A percentile compares a stretch with the other conserved stretches of the same genome.
Conservation (phyloP, 1,140 invertebrate genomes). For the Kradibia gibbosae region DNA sequence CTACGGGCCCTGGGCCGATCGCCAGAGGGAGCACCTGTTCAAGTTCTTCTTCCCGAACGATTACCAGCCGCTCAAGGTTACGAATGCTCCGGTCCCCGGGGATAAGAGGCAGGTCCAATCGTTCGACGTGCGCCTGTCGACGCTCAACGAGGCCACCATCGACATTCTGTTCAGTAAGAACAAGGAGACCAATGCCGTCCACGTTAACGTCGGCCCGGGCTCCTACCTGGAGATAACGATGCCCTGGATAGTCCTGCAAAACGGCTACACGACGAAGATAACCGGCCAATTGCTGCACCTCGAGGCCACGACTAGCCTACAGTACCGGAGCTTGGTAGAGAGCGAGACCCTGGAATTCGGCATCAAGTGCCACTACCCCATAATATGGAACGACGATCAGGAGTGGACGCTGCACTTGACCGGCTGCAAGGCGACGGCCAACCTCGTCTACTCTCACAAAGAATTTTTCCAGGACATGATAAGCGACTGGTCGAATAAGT, state of each 20-base stretch:
- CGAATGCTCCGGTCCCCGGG: slow-evolving; percentile 85
- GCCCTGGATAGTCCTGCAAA: slow-evolving; percentile 90
- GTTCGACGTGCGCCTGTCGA: slow-evolving; percentile 93
- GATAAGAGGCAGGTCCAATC: slow-evolving; percentile 90
- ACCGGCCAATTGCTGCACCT: slow-evolving; percentile 93
- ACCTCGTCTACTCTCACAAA: slow-evolving; percentile 95
- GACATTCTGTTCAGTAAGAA: slow-evolving; percentile 97
- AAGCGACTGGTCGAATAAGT: slow-evolving; percentile 96
- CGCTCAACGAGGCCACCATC: slow-evolving; percentile 92
- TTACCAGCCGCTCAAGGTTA: slow-evolving; percentile 84
- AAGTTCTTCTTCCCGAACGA: slow-evolving; percentile 97
- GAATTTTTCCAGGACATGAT: slow-evolving; percentile 96
- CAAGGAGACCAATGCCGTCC: slow-evolving; percentile 96
- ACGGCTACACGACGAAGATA: slow-evolving; percentile 91
- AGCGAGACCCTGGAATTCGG: slow-evolving; percentile 96
- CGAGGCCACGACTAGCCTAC: slow-evolving; percentile 94
- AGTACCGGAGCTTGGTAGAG: slow-evolving; percentile 91
- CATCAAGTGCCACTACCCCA: slow-evolving; percentile 89
- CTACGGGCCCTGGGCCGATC: slow-evolving; percentile 98
- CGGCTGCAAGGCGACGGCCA: slow-evolving; percentile 93
- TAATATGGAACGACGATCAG: slow-evolving; percentile 95
- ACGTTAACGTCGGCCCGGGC: slow-evolving; percentile 93
- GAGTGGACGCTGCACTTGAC: slow-evolving; percentile 92
- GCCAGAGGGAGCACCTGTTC: slow-evolving; percentile 95
- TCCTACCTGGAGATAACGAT: slow-evolving; percentile 97